phyloP scores from a whole-genome alignment of 2,888 invertebrate genomes.

The Drosophila suboccidentalis region DNA sequence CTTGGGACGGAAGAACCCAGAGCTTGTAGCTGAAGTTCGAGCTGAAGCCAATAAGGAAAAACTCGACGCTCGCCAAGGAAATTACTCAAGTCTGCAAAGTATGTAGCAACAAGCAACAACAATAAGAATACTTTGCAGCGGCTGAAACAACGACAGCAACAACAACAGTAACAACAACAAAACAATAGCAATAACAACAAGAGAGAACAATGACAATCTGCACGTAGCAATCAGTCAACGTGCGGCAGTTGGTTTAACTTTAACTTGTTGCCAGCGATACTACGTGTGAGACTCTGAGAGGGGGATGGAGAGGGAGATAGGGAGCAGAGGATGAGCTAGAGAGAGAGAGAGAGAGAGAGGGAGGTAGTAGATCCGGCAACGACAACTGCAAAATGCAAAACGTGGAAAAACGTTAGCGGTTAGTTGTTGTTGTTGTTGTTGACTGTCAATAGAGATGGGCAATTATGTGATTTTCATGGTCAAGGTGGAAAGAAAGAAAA shows the following conservation, averaged over 20 bases:
- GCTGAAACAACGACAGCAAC: conserved; percentile 52
- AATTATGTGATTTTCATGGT: conserved; percentile 57
- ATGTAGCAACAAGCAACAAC: conserved; percentile 68
- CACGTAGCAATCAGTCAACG: conserved; percentile 84
- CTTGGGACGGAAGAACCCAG: conserved; percentile 48
- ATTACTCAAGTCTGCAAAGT: conserved; percentile 80
- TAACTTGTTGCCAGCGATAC: conserved; percentile 76
- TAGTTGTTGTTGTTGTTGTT: conserved; percentile 26
- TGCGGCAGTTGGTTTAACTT: conserved; percentile 80
- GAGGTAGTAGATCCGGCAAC: conserved; percentile 52
- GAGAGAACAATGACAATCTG: conserved; percentile 83
- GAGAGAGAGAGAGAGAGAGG: conserved; percentile 6
- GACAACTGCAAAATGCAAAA: conserved; percentile 74
- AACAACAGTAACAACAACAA: conserved; percentile 19
- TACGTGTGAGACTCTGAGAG: conserved; percentile 30
- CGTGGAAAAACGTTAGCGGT: conserved; percentile 62
- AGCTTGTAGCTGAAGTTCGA: conserved; percentile 48
- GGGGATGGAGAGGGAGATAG: conserved; percentile 34
- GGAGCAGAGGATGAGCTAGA: conserved; percentile 6
- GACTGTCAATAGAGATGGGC: conserved; percentile 66
- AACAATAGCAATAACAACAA: conserved; percentile 39
- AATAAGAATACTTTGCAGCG: conserved; percentile 45
- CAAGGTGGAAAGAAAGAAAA: conserved; percentile 48
- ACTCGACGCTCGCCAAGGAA: conserved; percentile 77
- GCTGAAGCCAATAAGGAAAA: conserved; percentile 71